Base-by-base conservation (phyloP, 2,797 vertebrate genomes). In the Apodemus agrarius region DNA sequence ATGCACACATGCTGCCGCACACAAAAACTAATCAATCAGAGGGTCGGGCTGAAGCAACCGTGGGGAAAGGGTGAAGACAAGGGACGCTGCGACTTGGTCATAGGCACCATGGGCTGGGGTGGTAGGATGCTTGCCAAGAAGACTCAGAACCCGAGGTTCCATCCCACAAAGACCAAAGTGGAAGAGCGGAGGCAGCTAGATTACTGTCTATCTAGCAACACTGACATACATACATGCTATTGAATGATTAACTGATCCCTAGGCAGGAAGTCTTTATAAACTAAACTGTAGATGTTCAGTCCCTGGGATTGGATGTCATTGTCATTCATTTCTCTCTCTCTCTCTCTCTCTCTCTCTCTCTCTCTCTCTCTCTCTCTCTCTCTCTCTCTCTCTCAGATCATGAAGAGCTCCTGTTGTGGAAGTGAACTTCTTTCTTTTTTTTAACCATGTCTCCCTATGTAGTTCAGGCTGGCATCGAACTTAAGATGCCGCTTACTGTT, bases 71-170 rank as follows among this genome's bases (percentile, higher is more conserved):
- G 0, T 31, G 57, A 76, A 24, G 29, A 26, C 0, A 63, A n/a
- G 34, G 59, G 75, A 49, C 67, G 49, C 1, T 29, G 54, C 10
- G 61, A 31, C n/a, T 59, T 19, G 40, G 24, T 16, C 3, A n/a
- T 8, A 21, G 0, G 0, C 6, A 26, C 67, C 40, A 84, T 9
- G 54, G 34, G 40, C 3, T 9, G 11, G 43, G n/a, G 4, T 40
- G 13, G 34, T 29, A n/a, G 13, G 37, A 52, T 13, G 24, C 16
- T 34, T 11, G 12, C 22, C 34, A 54, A 17, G 49, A 52, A 72
- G 49, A 24, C 65, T 54, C 67, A 72, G 16, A 52, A 49, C 7
- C 43, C 14, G 26, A 67, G 2, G 2, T 3, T 72, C 63, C 49
- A 87, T 43, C 22, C 12, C 65, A 54, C 65, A 29, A 3, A 85